Base-by-base conservation (phyloP, 30 jellyfish, hydroid and myxozoan species). In the Aurelia sp. region DNA sequence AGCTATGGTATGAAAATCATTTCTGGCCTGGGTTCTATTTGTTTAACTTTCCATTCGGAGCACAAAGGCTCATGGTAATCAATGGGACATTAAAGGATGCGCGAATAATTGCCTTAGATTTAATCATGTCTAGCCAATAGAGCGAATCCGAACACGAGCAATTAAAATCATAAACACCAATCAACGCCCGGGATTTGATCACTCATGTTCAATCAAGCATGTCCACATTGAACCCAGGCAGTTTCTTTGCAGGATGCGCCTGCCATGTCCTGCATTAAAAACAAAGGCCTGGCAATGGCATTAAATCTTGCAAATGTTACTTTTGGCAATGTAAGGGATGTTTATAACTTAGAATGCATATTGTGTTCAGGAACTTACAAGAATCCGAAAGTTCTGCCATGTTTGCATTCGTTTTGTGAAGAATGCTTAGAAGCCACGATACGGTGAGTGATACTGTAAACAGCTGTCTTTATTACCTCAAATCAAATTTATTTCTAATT, bases 301-400 rank as follows among this genome's bases (percentile, higher is more conserved):
- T 20, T 84, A 21, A 84, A 84, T 64, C 73, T 84, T 41, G 87
- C 93, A 10, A 84, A 73, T 72, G 93, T 84, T 59, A 84, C 93
- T 20, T 82, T 94, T 62, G 74, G 90, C 22, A 89, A 89, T 40
- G 90, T 83, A 9, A 71, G 85, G 73, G 97, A 94, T 67, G 70
- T 81, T 13, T 90, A 89, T 66, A 86, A 89, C 87, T 61, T 94
- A 77, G 91, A 89, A 20, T 94, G 99, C 76, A 62, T 57, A 22
- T 44, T 89, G 60, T 94, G 99, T 51, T 59, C 78, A 6, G 89
- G 73, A 23, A 89, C 88, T 3, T 94, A 74, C 95, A 94, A 94
- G 67, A 89, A 94, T 69, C 99, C 99, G 27, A 94, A 94, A 79
- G 97, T 94, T 15, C 74, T 94, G 37, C 99, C 99, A 5, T 94